Percentiles rank a stretch among this genome's conserved stretches.
These are phyloP conservation scores for Muscidifurax raptorellus DNA, from an alignment of 1,140 invertebrate species.

Conservation along the genomic window DNA sequence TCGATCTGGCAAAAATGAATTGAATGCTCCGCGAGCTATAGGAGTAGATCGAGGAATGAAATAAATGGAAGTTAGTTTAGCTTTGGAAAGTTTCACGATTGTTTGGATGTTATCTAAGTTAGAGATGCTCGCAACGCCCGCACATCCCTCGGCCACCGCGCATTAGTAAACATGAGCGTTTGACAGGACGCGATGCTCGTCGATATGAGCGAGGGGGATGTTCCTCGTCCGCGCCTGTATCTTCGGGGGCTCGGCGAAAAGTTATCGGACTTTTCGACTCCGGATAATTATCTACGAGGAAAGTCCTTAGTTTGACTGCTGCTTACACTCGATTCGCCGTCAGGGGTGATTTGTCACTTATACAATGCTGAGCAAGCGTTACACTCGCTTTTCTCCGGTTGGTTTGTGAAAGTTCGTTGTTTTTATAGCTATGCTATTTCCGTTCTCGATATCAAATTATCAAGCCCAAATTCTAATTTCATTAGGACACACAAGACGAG, in stretches of 20 bases:
- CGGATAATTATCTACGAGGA: neutral
- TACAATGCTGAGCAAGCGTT: neutral
- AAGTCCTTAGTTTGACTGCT: neutral
- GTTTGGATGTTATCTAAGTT: conserved; percentile 38
- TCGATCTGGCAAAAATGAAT: neutral
- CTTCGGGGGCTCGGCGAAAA: neutral
- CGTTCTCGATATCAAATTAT: neutral
- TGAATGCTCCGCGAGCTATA: neutral
- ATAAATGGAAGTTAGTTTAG: neutral
- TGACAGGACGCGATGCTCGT: neutral
- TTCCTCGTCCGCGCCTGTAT: neutral
- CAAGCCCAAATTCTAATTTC: too few relatives aligned
- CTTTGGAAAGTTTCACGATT: conserved; percentile 15
- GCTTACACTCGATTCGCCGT: neutral
- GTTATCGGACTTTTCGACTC: neutral
- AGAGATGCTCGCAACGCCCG: neutral
- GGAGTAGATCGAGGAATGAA: neutral
- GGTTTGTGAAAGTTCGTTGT: neutral
- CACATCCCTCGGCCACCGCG: neutral
- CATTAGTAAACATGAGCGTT: conserved; percentile 47
- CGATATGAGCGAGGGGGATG: neutral
- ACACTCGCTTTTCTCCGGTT: neutral
- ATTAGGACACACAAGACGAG: too few relatives aligned
- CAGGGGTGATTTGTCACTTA: neutral
- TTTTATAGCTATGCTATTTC: neutral